A percentile compares a stretch with the other conserved stretches of the same genome.
phyloP scores from a whole-genome alignment of 2,113 vertebrate species.

The Cryptotis parvus region DNA sequence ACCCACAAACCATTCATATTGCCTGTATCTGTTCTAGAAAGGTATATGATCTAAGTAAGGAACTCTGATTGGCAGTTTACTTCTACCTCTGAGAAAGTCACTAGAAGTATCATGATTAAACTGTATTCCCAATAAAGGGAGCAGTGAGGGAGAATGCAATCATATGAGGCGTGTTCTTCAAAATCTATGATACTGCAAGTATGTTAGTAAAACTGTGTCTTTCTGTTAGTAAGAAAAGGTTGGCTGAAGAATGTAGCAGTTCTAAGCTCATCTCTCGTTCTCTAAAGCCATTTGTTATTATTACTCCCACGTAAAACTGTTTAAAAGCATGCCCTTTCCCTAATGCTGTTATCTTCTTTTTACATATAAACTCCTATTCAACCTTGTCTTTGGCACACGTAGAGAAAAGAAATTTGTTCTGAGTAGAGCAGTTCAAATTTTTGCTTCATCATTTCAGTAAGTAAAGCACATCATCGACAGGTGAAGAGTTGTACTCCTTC shows the following conservation, averaged over 20 bases:
- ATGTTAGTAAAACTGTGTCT: not conserved
- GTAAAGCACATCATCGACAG: no score
- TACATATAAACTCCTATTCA: not conserved
- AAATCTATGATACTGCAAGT: not conserved
- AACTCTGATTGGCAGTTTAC: not conserved
- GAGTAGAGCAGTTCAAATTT: no score
- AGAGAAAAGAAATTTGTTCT: slow-evolving; percentile 20
- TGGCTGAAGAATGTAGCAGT: not conserved
- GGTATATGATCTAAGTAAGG: not conserved
- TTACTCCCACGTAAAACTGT: not conserved
- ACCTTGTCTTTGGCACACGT: not conserved
- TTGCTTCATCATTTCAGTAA: no score
- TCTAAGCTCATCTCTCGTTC: not conserved
- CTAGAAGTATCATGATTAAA: not conserved
- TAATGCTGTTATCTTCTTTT: not conserved
- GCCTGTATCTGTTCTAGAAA: not conserved
- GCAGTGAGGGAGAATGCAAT: not conserved
- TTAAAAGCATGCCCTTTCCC: not conserved
- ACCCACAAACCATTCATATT: not conserved
- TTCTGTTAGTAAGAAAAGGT: not conserved
- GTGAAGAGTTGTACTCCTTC: no score
- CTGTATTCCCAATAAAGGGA: not conserved
- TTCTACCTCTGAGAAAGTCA: not conserved
- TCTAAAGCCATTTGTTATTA: not conserved
- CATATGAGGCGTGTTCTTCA: not conserved